A percentile compares a stretch with the other conserved stretches of the same genome.
phyloP scores from a whole-genome alignment of 1,140 invertebrate genomes.

The Pseudoatta argentina region DNA sequence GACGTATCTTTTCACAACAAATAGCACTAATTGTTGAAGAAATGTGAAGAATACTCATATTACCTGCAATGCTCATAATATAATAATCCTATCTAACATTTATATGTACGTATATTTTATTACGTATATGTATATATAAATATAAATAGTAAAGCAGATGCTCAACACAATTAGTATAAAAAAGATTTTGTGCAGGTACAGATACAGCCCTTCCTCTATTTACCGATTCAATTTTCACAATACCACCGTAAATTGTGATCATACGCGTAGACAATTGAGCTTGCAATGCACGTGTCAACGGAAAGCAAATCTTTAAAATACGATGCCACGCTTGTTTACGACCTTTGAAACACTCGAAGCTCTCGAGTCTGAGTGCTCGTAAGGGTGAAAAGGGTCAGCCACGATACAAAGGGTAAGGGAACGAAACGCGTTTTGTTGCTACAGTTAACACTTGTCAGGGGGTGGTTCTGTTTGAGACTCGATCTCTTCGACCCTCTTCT shows the following conservation, averaged over 20 bases:
- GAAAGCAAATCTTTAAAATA: conserved; percentile 64
- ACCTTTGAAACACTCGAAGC: conserved; percentile 56
- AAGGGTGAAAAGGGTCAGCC: conserved; percentile 73
- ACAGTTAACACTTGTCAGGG: conserved; percentile 75
- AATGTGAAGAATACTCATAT: no score
- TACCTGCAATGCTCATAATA: no score
- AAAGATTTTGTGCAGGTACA: conserved; percentile 3
- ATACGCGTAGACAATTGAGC: conserved; percentile 52
- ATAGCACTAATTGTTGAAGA: no score
- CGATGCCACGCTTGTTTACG: conserved; percentile 73
- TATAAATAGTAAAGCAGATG: not conserved
- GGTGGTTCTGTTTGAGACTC: conserved; percentile 49
- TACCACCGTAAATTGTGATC: conserved; percentile 35
- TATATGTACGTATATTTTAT: not conserved
- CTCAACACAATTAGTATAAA: not conserved
- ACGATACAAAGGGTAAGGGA: conserved; percentile 66
- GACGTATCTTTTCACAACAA: no score
- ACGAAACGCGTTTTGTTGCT: conserved; percentile 69
- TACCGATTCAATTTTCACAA: conserved; percentile 41
- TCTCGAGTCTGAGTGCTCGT: conserved; percentile 66
- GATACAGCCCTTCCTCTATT: conserved; percentile 7
- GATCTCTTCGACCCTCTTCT: conserved; percentile 27
- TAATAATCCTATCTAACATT: not conserved
- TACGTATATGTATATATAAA: not conserved
- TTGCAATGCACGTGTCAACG: conserved; percentile 32